Conservation (phyloP, 2,888 invertebrate species). For the Lycophotia porphyrea region DNA sequence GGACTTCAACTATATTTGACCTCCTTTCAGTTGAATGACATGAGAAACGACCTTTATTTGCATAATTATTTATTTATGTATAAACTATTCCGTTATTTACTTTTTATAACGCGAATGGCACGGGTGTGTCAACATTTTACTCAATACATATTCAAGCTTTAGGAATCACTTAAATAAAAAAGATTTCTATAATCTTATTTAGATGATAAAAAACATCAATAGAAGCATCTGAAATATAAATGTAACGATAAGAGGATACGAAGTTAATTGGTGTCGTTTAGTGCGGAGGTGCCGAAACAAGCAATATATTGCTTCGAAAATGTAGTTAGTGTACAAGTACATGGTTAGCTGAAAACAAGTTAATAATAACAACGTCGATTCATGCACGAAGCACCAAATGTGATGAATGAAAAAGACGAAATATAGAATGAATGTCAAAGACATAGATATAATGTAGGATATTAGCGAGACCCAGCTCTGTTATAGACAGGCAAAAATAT, state of each 20-base stretch:
- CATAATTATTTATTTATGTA: constrained; percentile 34
- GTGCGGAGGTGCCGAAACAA: constrained; percentile 58
- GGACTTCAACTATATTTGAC: constrained; percentile 7
- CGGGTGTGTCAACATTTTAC: constrained; percentile 16
- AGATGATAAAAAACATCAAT: constrained; percentile 11
- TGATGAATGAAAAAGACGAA: constrained; percentile 58
- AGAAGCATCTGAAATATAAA: constrained; percentile 35
- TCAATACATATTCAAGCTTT: constrained; percentile 20
- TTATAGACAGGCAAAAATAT: constrained; percentile 60
- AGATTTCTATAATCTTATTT: background rate
- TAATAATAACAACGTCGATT: constrained; percentile 59
- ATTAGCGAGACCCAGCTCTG: constrained; percentile 60
- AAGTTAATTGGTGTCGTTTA: constrained; percentile 34
- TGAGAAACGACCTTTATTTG: constrained; percentile 32
- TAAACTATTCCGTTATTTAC: constrained; percentile 24
- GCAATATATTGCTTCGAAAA: constrained; percentile 63
- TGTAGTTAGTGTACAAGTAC: constrained; percentile 41
- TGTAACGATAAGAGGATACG: constrained; percentile 23
- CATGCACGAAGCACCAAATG: constrained; percentile 73
- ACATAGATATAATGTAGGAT: constrained; percentile 50
- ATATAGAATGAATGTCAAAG: constrained; percentile 56
- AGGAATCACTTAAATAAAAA: constrained; percentile 32
- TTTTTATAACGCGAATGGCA: constrained; percentile 22
- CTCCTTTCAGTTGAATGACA: constrained; percentile 21
- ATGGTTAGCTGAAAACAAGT: constrained; percentile 56